These are phyloP conservation scores for Phortica magna DNA, from an alignment of 2,888 invertebrate genomes.

Conservation along the genomic window DNA sequence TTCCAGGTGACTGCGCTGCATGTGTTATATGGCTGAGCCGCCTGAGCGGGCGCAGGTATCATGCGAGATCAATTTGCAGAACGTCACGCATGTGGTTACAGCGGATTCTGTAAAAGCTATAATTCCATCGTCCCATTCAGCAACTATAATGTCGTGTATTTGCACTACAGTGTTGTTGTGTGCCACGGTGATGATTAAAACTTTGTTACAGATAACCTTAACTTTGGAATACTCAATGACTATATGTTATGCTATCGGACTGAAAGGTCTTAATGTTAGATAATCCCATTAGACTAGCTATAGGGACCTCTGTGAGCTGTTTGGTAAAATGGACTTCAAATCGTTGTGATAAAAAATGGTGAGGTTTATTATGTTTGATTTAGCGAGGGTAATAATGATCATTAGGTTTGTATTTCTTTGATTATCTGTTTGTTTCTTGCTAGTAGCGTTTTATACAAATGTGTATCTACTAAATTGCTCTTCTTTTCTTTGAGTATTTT, in stretches of 20 bases:
- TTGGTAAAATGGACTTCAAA: slow-evolving; percentile 23
- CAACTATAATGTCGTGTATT: no score
- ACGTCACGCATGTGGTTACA: no score
- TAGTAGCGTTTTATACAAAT: no score
- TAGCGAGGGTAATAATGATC: slow-evolving; percentile 31
- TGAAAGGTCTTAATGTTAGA: slow-evolving; percentile 8
- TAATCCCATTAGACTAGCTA: slow-evolving; percentile 31
- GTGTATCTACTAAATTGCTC: neutral
- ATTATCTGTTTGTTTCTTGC: slow-evolving; percentile 35
- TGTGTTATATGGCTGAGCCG: no score
- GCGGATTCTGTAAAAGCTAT: no score
- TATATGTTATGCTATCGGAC: neutral
- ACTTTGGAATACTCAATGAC: neutral
- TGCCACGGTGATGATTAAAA: neutral
- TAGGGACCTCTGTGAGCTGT: slow-evolving; percentile 22
- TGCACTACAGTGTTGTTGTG: no score
- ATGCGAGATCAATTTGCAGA: no score
- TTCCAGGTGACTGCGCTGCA: no score
- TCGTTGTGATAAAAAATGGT: slow-evolving; percentile 28
- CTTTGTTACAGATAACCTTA: neutral
- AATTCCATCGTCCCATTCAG: no score
- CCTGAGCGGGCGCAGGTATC: no score
- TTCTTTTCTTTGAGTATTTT: slow-evolving; percentile 18
- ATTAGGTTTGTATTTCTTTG: slow-evolving; percentile 34
- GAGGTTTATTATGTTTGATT: slow-evolving; percentile 31